phyloP scores from a whole-genome alignment of 2,797 vertebrate genomes.

The Paramormyrops hopkinsi region DNA sequence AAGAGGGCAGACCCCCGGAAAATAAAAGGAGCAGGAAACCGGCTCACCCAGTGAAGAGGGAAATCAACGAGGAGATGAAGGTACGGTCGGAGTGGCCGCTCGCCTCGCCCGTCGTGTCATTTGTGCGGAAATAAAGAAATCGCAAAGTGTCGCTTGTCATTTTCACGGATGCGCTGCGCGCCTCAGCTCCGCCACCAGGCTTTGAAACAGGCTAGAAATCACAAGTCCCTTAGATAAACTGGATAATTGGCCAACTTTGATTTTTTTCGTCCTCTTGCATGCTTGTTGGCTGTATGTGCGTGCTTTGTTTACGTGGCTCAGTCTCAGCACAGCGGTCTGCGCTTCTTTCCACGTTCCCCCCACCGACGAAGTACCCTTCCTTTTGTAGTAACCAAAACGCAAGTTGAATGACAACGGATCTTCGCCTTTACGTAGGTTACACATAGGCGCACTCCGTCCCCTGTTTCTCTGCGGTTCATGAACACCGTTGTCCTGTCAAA shows the following conservation, averaged over 20 bases:
- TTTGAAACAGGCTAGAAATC: slow-evolving; percentile 56
- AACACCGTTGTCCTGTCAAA: background rate
- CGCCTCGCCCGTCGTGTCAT: slow-evolving; percentile 46
- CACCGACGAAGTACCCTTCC: background rate
- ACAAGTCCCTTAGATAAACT: slow-evolving; percentile 51
- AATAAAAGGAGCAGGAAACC: slow-evolving; percentile 97
- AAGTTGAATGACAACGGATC: slow-evolving; percentile 18
- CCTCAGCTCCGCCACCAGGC: slow-evolving; percentile 63
- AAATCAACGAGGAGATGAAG: slow-evolving; percentile 99
- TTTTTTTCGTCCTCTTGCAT: slow-evolving; percentile 32
- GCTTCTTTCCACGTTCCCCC: background rate
- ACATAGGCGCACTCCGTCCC: background rate
- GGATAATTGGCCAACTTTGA: slow-evolving; percentile 62
- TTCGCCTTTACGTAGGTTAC: background rate
- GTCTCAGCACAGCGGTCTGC: background rate
- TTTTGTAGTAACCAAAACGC: slow-evolving; percentile 9
- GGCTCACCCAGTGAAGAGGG: slow-evolving; percentile 95
- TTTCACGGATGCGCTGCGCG: slow-evolving; percentile 60
- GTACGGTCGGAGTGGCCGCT: slow-evolving; percentile 55
- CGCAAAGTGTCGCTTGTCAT: slow-evolving; percentile 62
- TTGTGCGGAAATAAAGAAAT: slow-evolving; percentile 51
- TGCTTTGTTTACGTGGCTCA: slow-evolving; percentile 22
- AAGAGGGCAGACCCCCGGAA: slow-evolving; percentile 98
- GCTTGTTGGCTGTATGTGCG: slow-evolving; percentile 13
- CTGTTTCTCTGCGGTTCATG: background rate